These are phyloP conservation scores for Maniola hyperantus DNA, from an alignment of 2,888 invertebrate genomes.

Conservation along the genomic window DNA sequence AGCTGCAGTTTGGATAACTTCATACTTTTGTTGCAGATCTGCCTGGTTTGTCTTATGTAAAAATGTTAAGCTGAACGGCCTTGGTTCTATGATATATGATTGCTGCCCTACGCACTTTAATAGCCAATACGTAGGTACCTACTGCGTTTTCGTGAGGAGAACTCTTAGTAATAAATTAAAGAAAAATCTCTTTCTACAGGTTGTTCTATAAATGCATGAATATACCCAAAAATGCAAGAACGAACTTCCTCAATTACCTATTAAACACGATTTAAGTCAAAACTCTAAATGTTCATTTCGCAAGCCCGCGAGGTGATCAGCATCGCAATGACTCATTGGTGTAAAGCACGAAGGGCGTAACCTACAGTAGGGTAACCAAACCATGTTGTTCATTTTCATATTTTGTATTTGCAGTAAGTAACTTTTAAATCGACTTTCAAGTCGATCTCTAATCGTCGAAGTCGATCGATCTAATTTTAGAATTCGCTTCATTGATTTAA, in stretches of 20 bases:
- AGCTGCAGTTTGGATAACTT: too few species aligned
- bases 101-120: too few species aligned
- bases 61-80: too few species aligned
- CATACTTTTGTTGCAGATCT: too few species aligned
- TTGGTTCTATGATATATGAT: too few species aligned
- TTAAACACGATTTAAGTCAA: constrained; percentile 50
- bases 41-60: too few species aligned
- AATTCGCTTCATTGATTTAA: too few species aligned
- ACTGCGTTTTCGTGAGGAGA: too few species aligned
- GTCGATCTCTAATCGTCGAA: too few species aligned
- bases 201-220: not conserved
- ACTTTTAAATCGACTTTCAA: not conserved
- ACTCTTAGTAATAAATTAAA: too few species aligned
- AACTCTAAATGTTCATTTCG: constrained; percentile 60
- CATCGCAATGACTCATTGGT: constrained; percentile 53
- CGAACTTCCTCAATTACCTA: constrained; percentile 60
- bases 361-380: constrained; percentile 1
- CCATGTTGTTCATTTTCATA: not conserved
- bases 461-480: not conserved
- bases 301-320: constrained; percentile 60
- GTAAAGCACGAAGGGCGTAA: constrained; percentile 48
- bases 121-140: too few species aligned
- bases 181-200: not conserved
- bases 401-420: not conserved
- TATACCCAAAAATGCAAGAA: not conserved